These are phyloP conservation scores for Acrobasis suavella DNA, from an alignment of 2,888 invertebrate species.

Conservation along the genomic window DNA sequence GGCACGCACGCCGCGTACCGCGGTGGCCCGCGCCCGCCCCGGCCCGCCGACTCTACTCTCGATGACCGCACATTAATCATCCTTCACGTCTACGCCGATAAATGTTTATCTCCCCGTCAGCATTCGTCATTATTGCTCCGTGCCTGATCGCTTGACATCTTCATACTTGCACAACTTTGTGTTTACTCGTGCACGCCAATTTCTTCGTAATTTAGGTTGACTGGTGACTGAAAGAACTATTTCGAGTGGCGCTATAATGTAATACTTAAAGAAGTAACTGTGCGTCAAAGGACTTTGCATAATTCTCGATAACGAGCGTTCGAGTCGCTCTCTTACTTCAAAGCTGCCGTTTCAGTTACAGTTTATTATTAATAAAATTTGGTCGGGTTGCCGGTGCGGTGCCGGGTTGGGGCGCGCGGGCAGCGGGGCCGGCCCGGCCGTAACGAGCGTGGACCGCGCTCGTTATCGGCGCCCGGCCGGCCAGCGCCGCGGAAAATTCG, in stretches of 20 bases:
- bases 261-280: conserved; percentile 50
- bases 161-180: conserved; percentile 28
- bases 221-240: conserved; percentile 24
- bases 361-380: conserved; percentile 82
- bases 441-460: conserved; percentile 68
- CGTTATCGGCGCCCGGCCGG: conserved; percentile 72
- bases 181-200: conserved; percentile 20
- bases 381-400: conserved; percentile 60
- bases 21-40: conserved; percentile 19
- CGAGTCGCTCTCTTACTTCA: conserved; percentile 76
- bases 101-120: conserved; percentile 38
- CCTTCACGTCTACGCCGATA: conserved; percentile 36
- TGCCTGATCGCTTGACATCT: conserved; percentile 29
- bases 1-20: conserved; percentile 54
- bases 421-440: conserved; percentile 41
- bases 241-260: conserved; percentile 28
- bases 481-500: conserved; percentile 81
- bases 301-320: conserved; percentile 78
- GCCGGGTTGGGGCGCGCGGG: conserved; percentile 32
- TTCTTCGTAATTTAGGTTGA: conserved; percentile 17
- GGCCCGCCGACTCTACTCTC: conserved; percentile 25
- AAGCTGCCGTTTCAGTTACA: conserved; percentile 78
- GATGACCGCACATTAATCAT: conserved; percentile 42
- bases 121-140: conserved; percentile 31
- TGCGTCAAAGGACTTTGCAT: conserved; percentile 78